Conservation (phyloP, 2,113 vertebrate species). For the Larimichthys crocea region DNA sequence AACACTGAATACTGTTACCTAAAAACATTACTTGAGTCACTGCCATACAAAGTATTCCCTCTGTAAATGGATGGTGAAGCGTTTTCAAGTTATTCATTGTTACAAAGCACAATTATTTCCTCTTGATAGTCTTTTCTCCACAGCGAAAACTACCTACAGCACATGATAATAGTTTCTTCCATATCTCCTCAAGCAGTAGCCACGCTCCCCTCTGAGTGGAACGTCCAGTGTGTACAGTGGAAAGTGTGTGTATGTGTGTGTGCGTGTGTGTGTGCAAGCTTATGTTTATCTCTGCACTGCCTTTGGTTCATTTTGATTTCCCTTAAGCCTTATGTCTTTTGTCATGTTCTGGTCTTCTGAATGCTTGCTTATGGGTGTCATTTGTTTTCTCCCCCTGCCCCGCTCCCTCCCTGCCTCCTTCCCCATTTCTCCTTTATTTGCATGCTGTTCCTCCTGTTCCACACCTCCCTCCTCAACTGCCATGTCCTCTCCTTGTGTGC, state of each 20-base stretch:
- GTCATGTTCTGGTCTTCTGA: conserved; percentile 83
- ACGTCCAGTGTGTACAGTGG: conserved; percentile 47
- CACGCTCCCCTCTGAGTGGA: conserved; percentile 35
- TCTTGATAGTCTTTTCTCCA: conserved; percentile 48
- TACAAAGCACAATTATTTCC: conserved; percentile 43
- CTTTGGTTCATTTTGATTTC: conserved; percentile 75
- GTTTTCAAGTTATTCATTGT: conserved; percentile 19
- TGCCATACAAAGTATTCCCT: conserved; percentile 1
- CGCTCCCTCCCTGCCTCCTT: conserved; percentile 53
- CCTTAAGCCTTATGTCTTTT: conserved; percentile 79
- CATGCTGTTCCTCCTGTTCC: conserved; percentile 85
- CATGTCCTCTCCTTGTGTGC: conserved; percentile 81
- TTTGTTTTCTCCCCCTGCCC: conserved; percentile 79
- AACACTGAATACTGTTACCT: conserved; percentile 4
- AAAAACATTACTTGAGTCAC: conserved; percentile 28
- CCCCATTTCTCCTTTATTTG: conserved; percentile 82
- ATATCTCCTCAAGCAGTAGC: conserved; percentile 53
- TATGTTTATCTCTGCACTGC: conserved; percentile 77
- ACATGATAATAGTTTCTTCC: conserved; percentile 42
- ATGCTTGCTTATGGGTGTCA: conserved; percentile 86
- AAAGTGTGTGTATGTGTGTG: conserved; percentile 27
- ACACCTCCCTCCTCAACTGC: conserved; percentile 78
- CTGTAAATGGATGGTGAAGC: conserved; percentile 14
- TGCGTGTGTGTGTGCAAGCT: conserved; percentile 40
- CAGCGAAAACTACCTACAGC: conserved; percentile 44